Percentiles rank a stretch among this genome's conserved stretches.
Conservation (phyloP, 2,113 vertebrate species). For the Tricholaema leucomelas region DNA sequence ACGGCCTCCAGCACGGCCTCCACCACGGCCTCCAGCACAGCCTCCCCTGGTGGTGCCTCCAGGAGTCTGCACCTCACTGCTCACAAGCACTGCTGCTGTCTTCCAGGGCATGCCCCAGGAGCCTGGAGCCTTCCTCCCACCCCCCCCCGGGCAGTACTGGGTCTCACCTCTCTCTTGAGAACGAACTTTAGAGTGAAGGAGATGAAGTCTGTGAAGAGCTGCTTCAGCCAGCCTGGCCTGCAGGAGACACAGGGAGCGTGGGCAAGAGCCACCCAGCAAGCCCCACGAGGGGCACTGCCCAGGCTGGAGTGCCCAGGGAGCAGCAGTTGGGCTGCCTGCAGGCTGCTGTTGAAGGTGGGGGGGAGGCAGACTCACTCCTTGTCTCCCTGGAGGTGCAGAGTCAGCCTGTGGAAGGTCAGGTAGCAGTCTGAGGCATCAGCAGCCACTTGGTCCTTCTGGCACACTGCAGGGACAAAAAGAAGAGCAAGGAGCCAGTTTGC, state of each 20-base stretch:
- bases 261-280: neutral
- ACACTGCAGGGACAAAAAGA: slow-evolving; percentile 65
- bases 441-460: slow-evolving; percentile 74
- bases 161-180: slow-evolving; percentile 85
- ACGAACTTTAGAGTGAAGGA: slow-evolving; percentile 87
- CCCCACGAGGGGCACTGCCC: rapidly evolving
- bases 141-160: neutral
- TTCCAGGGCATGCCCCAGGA: neutral
- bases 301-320: neutral
- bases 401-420: slow-evolving; percentile 83
- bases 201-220: slow-evolving; percentile 86
- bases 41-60: neutral
- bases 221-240: slow-evolving; percentile 88
- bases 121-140: neutral
- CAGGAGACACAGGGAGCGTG: neutral
- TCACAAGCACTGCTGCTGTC: neutral
- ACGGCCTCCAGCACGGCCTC: neutral
- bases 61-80: neutral
- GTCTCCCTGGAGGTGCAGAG: slow-evolving; percentile 82
- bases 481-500: rapidly evolving
- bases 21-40: no score
- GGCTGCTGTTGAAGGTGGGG: neutral
- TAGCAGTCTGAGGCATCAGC: slow-evolving; percentile 80
- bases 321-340: neutral
- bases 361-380: slow-evolving; percentile 74